These are phyloP conservation scores for Laothoe populi DNA, from an alignment of 2,888 invertebrate genomes.

Conservation along the genomic window DNA sequence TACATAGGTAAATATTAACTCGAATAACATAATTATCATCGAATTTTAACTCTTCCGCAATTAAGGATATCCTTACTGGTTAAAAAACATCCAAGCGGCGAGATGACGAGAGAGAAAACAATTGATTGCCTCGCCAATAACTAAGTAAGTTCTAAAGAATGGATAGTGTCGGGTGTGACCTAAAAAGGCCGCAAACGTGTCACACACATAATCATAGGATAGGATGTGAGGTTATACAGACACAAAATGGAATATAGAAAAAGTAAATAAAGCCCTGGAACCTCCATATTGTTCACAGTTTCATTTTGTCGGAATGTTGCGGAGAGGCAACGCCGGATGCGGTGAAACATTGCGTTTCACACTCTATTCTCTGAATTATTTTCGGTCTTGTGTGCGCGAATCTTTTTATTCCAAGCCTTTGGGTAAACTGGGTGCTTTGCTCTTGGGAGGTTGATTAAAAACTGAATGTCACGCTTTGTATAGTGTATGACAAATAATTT, in stretches of 20 bases:
- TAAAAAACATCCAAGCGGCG: background rate
- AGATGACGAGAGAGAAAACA: background rate
- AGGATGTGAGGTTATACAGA: conserved; percentile 19
- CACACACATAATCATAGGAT: background rate
- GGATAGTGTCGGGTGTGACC: background rate
- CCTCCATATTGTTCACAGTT: conserved; percentile 36
- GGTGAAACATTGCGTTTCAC: conserved; percentile 38
- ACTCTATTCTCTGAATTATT: conserved; percentile 39
- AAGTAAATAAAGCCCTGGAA: conserved; percentile 39
- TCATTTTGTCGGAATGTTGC: conserved; percentile 36
- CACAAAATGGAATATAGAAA: conserved; percentile 25
- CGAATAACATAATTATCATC: no score
- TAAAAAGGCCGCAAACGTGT: conserved; percentile 3
- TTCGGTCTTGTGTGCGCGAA: conserved; percentile 34
- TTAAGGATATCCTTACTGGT: background rate
- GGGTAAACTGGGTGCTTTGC: conserved; percentile 7
- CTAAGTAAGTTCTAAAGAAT: background rate
- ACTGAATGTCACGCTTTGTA: conserved; percentile 15
- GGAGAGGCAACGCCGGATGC: conserved; percentile 33
- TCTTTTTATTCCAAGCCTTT: conserved; percentile 35
- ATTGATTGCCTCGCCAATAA: background rate
- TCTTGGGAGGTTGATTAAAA: conserved; percentile 19
- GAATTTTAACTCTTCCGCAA: no score
- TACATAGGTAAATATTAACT: background rate
- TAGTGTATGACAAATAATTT: background rate